Conservation (phyloP, 2,113 vertebrate species). For the Anseranas semipalmata region DNA sequence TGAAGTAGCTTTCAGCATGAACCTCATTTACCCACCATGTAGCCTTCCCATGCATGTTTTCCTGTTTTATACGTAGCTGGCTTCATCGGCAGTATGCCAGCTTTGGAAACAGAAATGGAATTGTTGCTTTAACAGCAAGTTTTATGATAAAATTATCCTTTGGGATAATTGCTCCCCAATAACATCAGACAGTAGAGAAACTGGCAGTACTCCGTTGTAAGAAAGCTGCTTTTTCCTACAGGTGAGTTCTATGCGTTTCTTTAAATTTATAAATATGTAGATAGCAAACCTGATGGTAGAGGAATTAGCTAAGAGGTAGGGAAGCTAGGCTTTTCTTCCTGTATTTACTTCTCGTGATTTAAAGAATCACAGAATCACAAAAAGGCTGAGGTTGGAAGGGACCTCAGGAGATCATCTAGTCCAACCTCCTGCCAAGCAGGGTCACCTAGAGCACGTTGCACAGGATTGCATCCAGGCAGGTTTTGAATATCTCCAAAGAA, state of each 20-base stretch:
- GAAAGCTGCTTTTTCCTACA: not conserved
- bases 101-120: not conserved
- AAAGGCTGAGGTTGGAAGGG: no score
- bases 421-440: no score
- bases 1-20: not conserved
- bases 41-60: not conserved
- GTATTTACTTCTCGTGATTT: not conserved
- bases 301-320: not conserved
- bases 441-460: no score
- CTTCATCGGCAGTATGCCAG: not conserved
- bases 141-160: not conserved
- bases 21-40: not conserved
- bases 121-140: not conserved
- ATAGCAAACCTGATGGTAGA: not conserved
- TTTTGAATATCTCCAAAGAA: no score
- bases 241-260: not conserved
- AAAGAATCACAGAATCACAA: no score
- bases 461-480: no score
- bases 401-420: no score
- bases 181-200: not conserved
- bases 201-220: not conserved
- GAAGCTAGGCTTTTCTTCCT: not conserved
- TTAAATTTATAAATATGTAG: not conserved
- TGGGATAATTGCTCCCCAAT: not conserved
- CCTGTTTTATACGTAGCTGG: no score